Percentiles rank a stretch among this genome's conserved stretches.
These are phyloP conservation scores for Ichneumon xanthorius DNA, from an alignment of 2,888 invertebrate genomes.

Conservation along the genomic window DNA sequence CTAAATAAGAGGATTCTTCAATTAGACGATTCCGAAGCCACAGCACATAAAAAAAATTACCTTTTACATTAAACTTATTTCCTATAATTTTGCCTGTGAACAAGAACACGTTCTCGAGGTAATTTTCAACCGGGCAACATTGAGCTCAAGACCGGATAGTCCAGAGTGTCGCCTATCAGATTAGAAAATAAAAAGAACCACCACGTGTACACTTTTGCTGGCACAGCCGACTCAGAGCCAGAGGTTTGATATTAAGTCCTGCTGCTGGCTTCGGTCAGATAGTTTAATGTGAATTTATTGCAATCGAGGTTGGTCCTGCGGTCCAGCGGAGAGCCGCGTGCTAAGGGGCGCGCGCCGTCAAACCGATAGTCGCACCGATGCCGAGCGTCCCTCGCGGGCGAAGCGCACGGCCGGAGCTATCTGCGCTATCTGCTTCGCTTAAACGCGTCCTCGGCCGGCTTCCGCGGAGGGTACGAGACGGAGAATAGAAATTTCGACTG, in stretches of 20 bases:
- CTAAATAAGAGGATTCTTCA: too few relatives aligned
- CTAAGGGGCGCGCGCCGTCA: slow-evolving; percentile 75
- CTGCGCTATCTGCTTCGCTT: slow-evolving; percentile 66
- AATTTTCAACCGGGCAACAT: background rate
- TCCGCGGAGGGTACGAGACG: slow-evolving; percentile 45
- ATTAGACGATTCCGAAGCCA: too few relatives aligned
- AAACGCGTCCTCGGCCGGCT: slow-evolving; percentile 70
- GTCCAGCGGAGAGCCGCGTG: slow-evolving; percentile 79
- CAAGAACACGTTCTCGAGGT: background rate
- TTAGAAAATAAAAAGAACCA: slow-evolving; percentile 38
- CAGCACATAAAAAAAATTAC: too few relatives aligned
- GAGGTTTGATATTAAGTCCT: slow-evolving; percentile 62
- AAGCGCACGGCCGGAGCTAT: slow-evolving; percentile 54
- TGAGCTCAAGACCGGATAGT: background rate
- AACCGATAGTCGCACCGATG: slow-evolving; percentile 76
- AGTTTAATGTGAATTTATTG: slow-evolving; percentile 85
- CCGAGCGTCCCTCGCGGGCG: slow-evolving; percentile 42
- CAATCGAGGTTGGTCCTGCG: slow-evolving; percentile 80
- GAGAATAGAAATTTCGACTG: slow-evolving; percentile 60
- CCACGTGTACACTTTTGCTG: slow-evolving; percentile 23
- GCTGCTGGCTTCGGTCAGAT: slow-evolving; percentile 79
- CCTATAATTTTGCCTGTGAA: background rate
- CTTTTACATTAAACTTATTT: too few relatives aligned
- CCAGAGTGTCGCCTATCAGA: background rate
- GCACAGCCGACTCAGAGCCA: slow-evolving; percentile 35